These are phyloP conservation scores for Nephrotoma appendiculata DNA, from an alignment of 2,888 invertebrate species.

Conservation along the genomic window DNA sequence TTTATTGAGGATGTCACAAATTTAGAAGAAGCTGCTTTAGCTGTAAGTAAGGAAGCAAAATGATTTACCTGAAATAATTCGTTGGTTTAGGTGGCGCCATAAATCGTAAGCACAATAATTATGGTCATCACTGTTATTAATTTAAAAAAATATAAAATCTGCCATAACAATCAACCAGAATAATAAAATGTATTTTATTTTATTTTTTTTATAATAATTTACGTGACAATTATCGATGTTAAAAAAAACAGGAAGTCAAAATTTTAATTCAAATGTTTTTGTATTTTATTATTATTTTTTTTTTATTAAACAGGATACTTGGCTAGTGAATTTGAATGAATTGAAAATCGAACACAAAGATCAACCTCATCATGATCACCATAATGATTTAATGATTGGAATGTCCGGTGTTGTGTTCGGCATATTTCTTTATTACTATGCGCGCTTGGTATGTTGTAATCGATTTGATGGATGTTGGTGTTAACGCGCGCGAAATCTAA, in stretches of 20 bases:
- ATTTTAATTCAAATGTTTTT: neutral
- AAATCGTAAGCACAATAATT: neutral
- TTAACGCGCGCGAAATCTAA: neutral
- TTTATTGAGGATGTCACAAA: too few relatives aligned
- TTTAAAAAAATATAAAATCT: neutral
- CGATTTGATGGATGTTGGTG: neutral
- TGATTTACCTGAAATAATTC: too few relatives aligned
- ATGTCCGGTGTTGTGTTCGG: neutral
- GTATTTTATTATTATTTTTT: neutral
- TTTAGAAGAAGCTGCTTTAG: too few relatives aligned
- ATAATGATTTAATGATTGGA: neutral
- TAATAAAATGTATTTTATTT: neutral
- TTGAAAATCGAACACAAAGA: neutral
- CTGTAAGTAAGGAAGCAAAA: too few relatives aligned
- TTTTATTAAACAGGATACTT: slow-evolving; percentile 1
- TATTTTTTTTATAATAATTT: neutral
- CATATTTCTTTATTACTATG: neutral
- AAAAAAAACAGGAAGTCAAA: neutral
- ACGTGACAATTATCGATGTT: neutral
- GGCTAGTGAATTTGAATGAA: slow-evolving; percentile 6
- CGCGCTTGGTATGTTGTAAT: neutral
- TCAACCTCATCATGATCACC: neutral
- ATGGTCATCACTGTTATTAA: neutral
- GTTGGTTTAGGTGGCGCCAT: too few relatives aligned
- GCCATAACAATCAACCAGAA: neutral